Base-by-base conservation (phyloP, 2,888 invertebrate genomes). In the Meiosimyza decipiens region DNA sequence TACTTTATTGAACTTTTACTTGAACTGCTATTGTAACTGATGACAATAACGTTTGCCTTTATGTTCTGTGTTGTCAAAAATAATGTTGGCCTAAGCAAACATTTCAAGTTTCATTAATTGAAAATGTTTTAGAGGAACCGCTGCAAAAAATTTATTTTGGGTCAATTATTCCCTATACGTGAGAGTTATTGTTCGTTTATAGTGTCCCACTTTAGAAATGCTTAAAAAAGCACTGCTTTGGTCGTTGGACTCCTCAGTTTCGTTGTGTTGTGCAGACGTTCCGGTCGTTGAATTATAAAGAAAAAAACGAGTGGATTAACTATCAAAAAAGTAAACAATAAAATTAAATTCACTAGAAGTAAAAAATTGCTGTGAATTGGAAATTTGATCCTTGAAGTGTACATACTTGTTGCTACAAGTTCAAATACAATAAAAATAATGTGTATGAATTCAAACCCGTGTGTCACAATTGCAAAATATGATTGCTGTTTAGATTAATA, bases 91-190 rank as follows among this genome's bases (percentile, higher is more conserved):
- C 40, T 12, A 18, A 63, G 62, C 70, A 54, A 1, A 70, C 63
- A 63, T 70, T 12, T n/a, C 7, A 52, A 28, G 54, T 62, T 54
- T 52, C 51, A 70, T 70, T 62, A 51, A 62, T 40, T 33, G 62
- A 70, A 70, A 68, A 13, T 28, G n/a, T 16, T 60, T 60, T 52
- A 16, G 3, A 22, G 6, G 64, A 67, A 75, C 75, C 77, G 51
- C 76, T 80, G 83, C 80, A 79, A 78, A 78, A 79, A 71, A 65
- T 73, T 55, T 75, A 73, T 83, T 81, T 71, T 83, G 79, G 82
- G 84, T 80, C 83, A 79, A 54, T 65, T 33, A 72, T 76, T 74
- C 67, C 22, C 22, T 22, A 22, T 22, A 22, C 22, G 22, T 22
- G 22, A 22, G 22, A 22, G 22, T 22, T 22, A 22, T 22, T 22